These are phyloP conservation scores for Thera britannica DNA, from an alignment of 2,888 invertebrate genomes.

Conservation along the genomic window DNA sequence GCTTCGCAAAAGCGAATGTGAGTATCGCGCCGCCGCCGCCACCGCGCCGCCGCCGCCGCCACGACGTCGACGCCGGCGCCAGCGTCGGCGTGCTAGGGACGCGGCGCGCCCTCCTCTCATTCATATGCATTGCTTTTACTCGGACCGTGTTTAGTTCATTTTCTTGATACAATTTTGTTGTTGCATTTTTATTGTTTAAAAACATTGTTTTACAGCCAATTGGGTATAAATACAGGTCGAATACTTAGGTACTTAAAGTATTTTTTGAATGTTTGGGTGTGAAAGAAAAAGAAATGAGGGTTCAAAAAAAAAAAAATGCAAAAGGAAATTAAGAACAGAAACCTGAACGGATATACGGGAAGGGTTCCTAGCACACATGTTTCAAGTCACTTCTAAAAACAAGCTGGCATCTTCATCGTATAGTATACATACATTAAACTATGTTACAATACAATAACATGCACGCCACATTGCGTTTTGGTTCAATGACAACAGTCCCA, in stretches of 20 bases:
- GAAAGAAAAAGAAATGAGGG: slow-evolving; percentile 50
- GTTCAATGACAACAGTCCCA: slow-evolving; percentile 71
- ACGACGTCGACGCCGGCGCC: too few species aligned
- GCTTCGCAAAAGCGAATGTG: slow-evolving; percentile 54
- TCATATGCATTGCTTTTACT: slow-evolving; percentile 52
- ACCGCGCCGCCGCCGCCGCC: slow-evolving; percentile 8
- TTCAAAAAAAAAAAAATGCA: slow-evolving; percentile 51
- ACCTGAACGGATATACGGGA: slow-evolving; percentile 72
- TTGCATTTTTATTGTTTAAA: slow-evolving; percentile 40
- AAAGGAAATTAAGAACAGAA: slow-evolving; percentile 55
- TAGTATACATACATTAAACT: slow-evolving; percentile 77
- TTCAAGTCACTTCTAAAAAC: slow-evolving; percentile 80
- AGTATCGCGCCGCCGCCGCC: slow-evolving; percentile 45
- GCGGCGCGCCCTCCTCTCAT: slow-evolving; percentile 47
- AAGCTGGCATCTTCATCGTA: slow-evolving; percentile 78
- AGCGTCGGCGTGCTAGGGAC: too few species aligned
- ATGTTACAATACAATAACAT: slow-evolving; percentile 81
- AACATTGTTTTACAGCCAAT: slow-evolving; percentile 62
- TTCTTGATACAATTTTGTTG: slow-evolving; percentile 38
- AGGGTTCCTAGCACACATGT: slow-evolving; percentile 77
- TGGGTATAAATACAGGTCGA: slow-evolving; percentile 47
- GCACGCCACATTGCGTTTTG: slow-evolving; percentile 82
- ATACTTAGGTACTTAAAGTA: slow-evolving; percentile 33
- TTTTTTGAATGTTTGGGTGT: slow-evolving; percentile 33
- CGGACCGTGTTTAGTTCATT: slow-evolving; percentile 52